Conservation (phyloP, 2,113 vertebrate genomes). For the Plectropomus leopardus region DNA sequence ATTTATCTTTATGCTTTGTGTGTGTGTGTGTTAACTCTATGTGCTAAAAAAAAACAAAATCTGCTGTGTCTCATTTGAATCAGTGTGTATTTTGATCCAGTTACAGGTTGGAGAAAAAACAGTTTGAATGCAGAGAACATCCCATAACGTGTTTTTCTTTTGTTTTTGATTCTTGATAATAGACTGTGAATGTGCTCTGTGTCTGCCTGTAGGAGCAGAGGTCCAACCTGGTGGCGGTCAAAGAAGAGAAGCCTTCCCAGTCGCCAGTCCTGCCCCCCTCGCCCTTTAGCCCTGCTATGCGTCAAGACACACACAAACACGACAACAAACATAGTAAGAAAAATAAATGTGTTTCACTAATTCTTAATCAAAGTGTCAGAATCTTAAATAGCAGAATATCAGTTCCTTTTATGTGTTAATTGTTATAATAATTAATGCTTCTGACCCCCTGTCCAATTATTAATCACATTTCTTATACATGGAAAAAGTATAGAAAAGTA, state of each 20-base stretch:
- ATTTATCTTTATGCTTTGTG: not conserved
- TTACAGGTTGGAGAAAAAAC: not conserved
- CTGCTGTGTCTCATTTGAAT: too few species aligned
- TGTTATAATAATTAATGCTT: not conserved
- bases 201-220: conserved; percentile 85
- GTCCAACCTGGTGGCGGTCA: conserved; percentile 84
- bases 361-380: not conserved
- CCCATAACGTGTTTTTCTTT: too few species aligned
- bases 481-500: too few species aligned
- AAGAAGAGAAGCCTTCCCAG: conserved; percentile 89
- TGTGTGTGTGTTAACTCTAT: not conserved
- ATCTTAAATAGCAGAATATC: not conserved
- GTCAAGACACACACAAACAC: conserved; percentile 88
- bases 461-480: too few species aligned
- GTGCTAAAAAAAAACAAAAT: not conserved
- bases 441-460: not conserved
- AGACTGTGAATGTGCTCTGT: not conserved
- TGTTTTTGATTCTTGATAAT: not conserved
- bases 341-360: not conserved
- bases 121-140: not conserved
- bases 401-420: not conserved
- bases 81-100: not conserved
- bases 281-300: conserved; percentile 87
- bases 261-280: conserved; percentile 89
- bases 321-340: conserved; percentile 86